Conservation (phyloP, 2,113 vertebrate genomes). For the Sebastes schlegelii region DNA sequence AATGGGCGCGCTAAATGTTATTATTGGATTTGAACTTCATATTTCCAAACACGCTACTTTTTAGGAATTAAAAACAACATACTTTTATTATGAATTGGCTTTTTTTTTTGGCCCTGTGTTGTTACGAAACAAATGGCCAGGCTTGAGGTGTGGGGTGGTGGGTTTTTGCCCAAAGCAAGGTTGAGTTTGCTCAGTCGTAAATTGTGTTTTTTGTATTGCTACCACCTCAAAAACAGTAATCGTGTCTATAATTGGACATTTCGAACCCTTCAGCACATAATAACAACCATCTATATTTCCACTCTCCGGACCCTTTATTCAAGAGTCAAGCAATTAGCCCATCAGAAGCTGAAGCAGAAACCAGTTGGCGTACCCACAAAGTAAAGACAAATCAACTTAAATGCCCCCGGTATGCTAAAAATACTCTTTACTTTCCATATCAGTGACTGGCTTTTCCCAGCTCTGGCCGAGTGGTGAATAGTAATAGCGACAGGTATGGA, state of each 20-base stretch:
- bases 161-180: constrained; percentile 3
- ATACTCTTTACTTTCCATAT: constrained; percentile 24
- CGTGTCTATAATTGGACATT: not conserved
- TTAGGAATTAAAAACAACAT: constrained; percentile 57
- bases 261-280: constrained; percentile 7
- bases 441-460: not conserved
- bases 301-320: constrained; percentile 30
- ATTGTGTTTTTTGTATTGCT: not conserved
- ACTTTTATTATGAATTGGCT: constrained; percentile 37
- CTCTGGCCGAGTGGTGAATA: not conserved
- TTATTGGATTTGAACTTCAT: constrained; percentile 32
- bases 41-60: constrained; percentile 54
- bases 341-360: constrained; percentile 22
- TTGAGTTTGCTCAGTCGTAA: not conserved
- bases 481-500: not conserved
- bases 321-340: constrained; percentile 31
- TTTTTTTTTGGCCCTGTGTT: not conserved
- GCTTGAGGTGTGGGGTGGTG: constrained; percentile 6
- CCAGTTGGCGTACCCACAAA: constrained; percentile 40
- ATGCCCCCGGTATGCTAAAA: not conserved
- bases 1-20: constrained; percentile 29
- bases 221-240: not conserved
- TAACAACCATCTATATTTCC: constrained; percentile 38
- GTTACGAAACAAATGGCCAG: constrained; percentile 27
- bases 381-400: constrained; percentile 49